Percentiles rank a stretch among this genome's conserved stretches.
phyloP scores from a whole-genome alignment of 2,797 vertebrate species.

The Sebastes goodei region DNA sequence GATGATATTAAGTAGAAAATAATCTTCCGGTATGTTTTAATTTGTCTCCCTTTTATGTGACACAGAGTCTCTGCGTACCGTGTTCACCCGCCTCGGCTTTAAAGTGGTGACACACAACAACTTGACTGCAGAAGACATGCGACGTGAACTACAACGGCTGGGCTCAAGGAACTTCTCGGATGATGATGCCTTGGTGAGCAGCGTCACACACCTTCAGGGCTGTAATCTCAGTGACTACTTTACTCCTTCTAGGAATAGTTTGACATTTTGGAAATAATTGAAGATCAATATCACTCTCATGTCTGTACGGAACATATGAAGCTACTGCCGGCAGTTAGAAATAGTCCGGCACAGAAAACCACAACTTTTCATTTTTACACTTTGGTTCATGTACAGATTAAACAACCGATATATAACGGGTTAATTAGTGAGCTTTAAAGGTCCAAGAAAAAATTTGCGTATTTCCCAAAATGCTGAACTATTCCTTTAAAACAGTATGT shows the following conservation, averaged over 20 bases:
- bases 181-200: slow-evolving; percentile 66
- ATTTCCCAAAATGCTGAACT: too few species aligned
- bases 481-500: too few species aligned
- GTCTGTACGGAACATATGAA: neutral
- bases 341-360: neutral
- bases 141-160: accelerated
- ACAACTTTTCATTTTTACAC: neutral
- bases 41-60: slow-evolving; percentile 16
- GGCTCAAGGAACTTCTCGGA: neutral
- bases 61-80: slow-evolving; percentile 64
- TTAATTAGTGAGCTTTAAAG: too few species aligned
- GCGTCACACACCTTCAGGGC: neutral
- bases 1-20: neutral
- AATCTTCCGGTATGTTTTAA: neutral
- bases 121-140: slow-evolving; percentile 65
- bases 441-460: too few species aligned
- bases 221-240: neutral
- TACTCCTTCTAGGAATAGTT: neutral
- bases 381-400: neutral
- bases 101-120: slow-evolving; percentile 36
- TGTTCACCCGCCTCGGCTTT: slow-evolving; percentile 83
- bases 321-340: neutral
- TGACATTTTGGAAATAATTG: neutral
- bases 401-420: neutral
- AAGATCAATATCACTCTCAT: neutral